Percentiles rank a stretch among this genome's conserved stretches.
Conservation (phyloP, 2,113 vertebrate species). For the Cinclus cinclus region DNA sequence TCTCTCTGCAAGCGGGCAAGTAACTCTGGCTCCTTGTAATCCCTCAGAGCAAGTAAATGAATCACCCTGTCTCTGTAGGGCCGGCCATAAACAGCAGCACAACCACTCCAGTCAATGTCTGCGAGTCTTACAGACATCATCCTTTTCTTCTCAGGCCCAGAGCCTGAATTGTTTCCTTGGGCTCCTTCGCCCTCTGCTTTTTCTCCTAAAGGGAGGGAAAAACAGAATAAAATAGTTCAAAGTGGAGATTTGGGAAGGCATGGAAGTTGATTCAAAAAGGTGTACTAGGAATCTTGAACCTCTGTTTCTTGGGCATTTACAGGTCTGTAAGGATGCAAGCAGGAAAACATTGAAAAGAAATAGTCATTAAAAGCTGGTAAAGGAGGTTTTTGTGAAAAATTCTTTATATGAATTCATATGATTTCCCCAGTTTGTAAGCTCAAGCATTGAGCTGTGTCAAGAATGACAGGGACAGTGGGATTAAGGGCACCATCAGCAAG, state of each 20-base stretch:
- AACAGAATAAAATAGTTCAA: not conserved
- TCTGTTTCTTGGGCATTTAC: not conserved
- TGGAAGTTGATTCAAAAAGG: not conserved
- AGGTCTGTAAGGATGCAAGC: too few relatives aligned
- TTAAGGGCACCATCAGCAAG: not conserved
- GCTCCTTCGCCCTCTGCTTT: not conserved
- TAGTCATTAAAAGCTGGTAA: not conserved
- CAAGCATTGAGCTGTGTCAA: not conserved
- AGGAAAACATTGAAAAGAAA: not conserved
- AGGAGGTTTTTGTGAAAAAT: not conserved
- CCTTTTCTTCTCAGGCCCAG: not conserved
- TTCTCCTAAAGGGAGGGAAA: not conserved
- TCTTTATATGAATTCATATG: not conserved
- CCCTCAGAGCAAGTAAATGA: not conserved
- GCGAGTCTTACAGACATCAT: not conserved
- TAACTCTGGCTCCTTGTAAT: not conserved
- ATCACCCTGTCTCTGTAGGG: not conserved
- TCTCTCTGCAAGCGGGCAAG: not conserved
- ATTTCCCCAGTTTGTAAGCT: not conserved
- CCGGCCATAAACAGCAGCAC: not conserved
- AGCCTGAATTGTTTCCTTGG: not conserved
- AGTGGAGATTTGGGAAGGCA: not conserved
- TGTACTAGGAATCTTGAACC: accelerated
- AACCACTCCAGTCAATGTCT: not conserved
- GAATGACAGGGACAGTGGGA: not conserved